Conservation (phyloP, 2,888 invertebrate genomes). For the Orthosia cruda region DNA sequence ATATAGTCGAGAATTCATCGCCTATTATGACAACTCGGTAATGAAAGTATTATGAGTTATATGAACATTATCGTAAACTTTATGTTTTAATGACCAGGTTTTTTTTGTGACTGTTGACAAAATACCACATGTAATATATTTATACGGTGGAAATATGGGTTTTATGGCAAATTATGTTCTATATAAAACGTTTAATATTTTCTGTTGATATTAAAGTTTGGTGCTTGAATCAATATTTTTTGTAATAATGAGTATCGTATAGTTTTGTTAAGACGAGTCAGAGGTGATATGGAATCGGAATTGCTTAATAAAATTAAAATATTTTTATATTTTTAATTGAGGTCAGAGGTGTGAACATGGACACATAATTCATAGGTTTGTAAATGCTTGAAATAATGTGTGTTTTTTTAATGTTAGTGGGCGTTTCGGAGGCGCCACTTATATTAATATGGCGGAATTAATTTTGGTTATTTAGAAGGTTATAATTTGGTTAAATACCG, state of each 20-base stretch:
- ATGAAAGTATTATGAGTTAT: conserved; percentile 78
- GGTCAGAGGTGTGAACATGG: conserved; percentile 33
- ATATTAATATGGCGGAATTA: conserved; percentile 46
- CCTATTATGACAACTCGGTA: conserved; percentile 76
- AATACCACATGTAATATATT: conserved; percentile 70
- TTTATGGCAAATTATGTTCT: conserved; percentile 73
- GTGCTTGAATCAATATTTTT: conserved; percentile 70
- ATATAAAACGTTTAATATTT: conserved; percentile 65
- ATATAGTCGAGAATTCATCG: conserved; percentile 76
- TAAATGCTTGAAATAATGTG: conserved; percentile 34
- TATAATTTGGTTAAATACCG: conserved; percentile 52
- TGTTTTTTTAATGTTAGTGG: conserved; percentile 50
- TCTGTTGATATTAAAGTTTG: conserved; percentile 64
- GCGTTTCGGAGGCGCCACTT: conserved; percentile 60
- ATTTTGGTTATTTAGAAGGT: conserved; percentile 43
- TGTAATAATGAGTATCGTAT: conserved; percentile 54
- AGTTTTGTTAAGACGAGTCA: conserved; percentile 54
- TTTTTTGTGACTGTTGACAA: conserved; percentile 77
- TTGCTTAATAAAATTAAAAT: conserved; percentile 54
- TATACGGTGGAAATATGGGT: conserved; percentile 68
- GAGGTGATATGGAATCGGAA: conserved; percentile 42
- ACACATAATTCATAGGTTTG: conserved; percentile 37
- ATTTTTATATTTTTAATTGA: conserved; percentile 34
- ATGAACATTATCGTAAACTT: conserved; percentile 74
- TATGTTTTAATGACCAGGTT: conserved; percentile 72